Evolutionary conservation across 1,140 invertebrate species (phyloP).

Genomic region (Papilio polytes): DNA sequence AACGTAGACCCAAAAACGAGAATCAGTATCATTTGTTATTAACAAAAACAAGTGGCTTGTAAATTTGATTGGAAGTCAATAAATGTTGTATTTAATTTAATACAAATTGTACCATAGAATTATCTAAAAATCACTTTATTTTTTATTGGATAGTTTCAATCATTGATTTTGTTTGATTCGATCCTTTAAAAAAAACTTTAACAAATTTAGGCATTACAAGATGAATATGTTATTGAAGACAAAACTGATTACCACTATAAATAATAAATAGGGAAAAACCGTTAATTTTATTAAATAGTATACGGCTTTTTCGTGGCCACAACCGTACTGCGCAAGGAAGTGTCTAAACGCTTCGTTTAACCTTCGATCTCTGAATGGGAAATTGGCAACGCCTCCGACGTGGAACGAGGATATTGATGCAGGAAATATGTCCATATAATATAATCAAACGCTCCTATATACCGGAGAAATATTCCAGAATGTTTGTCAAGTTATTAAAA

Average conservation of each 20-base stretch:
- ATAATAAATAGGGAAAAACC: not conserved
- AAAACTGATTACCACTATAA: too few relatives aligned
- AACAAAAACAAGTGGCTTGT: too few relatives aligned
- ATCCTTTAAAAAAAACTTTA: too few relatives aligned
- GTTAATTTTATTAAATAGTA: not conserved
- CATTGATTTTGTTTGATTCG: too few relatives aligned
- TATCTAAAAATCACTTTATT: too few relatives aligned
- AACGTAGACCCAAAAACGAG: not conserved
- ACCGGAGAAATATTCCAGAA: slow-evolving; percentile 3
- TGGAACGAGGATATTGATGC: slow-evolving; percentile 41
- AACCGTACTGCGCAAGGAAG: slow-evolving; percentile 51
- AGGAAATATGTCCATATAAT: slow-evolving; percentile 39
- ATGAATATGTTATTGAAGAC: too few relatives aligned
- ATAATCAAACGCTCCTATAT: not conserved
- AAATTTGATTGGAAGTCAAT: too few relatives aligned
- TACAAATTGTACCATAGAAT: too few relatives aligned
- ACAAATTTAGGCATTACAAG: too few relatives aligned
- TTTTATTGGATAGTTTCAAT: too few relatives aligned
- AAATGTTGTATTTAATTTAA: too few relatives aligned
- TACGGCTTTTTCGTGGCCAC: slow-evolving; percentile 50
- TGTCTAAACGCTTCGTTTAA: slow-evolving; percentile 71
- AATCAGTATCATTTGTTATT: too few relatives aligned
- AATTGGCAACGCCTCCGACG: slow-evolving; percentile 47
- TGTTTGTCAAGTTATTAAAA: not conserved
- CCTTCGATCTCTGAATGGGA: slow-evolving; percentile 69